Percentiles rank a stretch among this genome's conserved stretches.
These are phyloP conservation scores for Aurelia aurita DNA, from an alignment of 30 jellyfish, hydroid and myxozoan genomes.

Conservation along the genomic window DNA sequence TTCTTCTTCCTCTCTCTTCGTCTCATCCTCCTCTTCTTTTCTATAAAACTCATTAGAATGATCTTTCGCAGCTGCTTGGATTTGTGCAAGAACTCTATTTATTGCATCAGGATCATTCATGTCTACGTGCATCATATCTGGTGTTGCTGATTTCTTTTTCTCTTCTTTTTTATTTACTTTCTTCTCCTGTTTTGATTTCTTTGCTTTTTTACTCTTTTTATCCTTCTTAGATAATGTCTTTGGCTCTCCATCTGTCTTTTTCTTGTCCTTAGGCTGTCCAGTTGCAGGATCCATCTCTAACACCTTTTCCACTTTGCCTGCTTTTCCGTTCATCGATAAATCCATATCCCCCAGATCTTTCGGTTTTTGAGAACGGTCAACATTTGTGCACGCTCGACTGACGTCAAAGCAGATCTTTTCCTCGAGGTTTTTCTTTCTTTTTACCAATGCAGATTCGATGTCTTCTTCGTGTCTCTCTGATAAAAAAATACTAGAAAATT, in stretches of 20 bases:
- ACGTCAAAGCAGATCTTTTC: conserved; percentile 63
- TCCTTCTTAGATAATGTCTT: conserved; percentile 79
- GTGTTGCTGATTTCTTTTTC: conserved; percentile 33
- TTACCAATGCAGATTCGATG: conserved; percentile 72
- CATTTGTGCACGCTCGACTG: conserved; percentile 79
- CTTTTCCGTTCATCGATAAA: conserved; percentile 70
- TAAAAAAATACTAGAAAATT: neutral
- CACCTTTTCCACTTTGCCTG: conserved; percentile 18
- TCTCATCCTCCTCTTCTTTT: conserved; percentile 43
- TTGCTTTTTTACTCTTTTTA: conserved; percentile 35
- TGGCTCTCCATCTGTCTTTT: conserved; percentile 21
- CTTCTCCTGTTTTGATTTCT: conserved; percentile 22
- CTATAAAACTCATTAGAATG: conserved; percentile 60
- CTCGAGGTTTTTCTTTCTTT: conserved; percentile 47
- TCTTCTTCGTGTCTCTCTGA: conserved; percentile 96
- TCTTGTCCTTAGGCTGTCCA: conserved; percentile 35
- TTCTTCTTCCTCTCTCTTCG: conserved; percentile 25
- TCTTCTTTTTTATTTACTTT: conserved; percentile 26
- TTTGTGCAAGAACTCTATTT: conserved; percentile 80
- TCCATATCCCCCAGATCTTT: conserved; percentile 76
- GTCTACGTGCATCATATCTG: conserved; percentile 69
- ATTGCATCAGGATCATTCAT: conserved; percentile 83
- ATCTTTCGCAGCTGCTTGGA: conserved; percentile 66
- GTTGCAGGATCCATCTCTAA: conserved; percentile 65
- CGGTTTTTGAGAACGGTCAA: conserved; percentile 71